Evolutionary conservation across 2,888 invertebrate species (phyloP), one percentile per base, ranked within the genome.

Genomic region (Dolichopus griseipennis): DNA sequence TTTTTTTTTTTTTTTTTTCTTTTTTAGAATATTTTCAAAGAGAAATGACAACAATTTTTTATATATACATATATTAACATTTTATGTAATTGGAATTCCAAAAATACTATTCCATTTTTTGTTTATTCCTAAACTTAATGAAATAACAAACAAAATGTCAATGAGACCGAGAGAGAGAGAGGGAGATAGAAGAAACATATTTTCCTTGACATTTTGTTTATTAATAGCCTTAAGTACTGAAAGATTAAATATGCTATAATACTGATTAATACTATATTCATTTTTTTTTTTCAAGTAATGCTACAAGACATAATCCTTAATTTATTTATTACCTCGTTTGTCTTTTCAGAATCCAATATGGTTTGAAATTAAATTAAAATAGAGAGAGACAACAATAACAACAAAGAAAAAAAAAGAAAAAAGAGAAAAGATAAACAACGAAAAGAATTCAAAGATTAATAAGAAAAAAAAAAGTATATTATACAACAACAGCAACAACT

Each of bases 181-280:
- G n/a, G n/a, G n/a, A n/a, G n/a, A n/a, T n/a, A n/a, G n/a, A n/a
- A 27, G 5, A 27, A 27, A 27, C 27, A 41, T 41, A 15, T 41
- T 18, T 52, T 52, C n/a, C 15, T 52, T 52, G 18, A 52, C 52
- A 52, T 52, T 52, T 52, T 15, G 52, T 12, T 52, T 52, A 52
- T 52, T 52, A 52, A 52, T 52, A 52, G 52, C 52, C 52, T 52
- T 52, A 52, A 18, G 52, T 52, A 52, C n/a, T 52, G 9, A 52
- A 52, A n/a, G 52, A 52, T 52, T 52, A 52, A 52, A 52, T 52
- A 52, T 52, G n/a, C n/a, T 52, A 52, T 52, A 52, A 52, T 52
- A 52, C 52, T 52, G 52, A 52, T 52, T 52, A 52, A 52, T 52
- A 52, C 52, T 18, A n/a, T 52, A n/a, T n/a, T n/a, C n/a, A n/a